Evolutionary conservation across 2,797 vertebrate species (phyloP).

Genomic region (Halcyon smyrnensis): DNA sequence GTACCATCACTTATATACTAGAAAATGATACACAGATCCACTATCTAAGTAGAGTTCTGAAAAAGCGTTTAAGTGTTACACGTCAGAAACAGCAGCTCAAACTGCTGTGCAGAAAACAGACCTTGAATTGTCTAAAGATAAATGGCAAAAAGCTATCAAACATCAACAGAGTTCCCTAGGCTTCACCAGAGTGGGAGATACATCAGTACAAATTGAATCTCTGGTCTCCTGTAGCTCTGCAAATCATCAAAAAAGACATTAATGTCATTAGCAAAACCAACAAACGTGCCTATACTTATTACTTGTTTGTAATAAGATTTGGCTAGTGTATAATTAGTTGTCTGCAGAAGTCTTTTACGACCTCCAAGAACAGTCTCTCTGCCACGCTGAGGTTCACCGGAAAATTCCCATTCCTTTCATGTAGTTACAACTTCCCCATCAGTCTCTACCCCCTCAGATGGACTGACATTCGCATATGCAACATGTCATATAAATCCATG

Average conservation of each 20-base stretch:
- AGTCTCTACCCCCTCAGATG: neutral
- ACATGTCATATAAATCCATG: neutral
- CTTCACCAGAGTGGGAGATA: neutral
- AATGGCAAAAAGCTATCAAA: constrained; percentile 3
- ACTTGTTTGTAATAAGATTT: constrained; percentile 70
- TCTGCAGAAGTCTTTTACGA: constrained; percentile 31
- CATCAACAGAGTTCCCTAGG: neutral
- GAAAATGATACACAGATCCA: neutral
- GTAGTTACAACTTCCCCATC: neutral
- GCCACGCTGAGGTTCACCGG: neutral
- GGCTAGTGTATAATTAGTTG: constrained; percentile 46
- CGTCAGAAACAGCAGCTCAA: neutral
- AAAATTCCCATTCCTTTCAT: neutral
- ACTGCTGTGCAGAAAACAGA: constrained; percentile 18
- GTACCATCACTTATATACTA: neutral
- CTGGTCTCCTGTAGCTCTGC: constrained; percentile 50
- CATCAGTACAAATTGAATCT: constrained; percentile 40
- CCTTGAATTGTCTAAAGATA: constrained; percentile 38
- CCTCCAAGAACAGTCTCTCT: neutral
- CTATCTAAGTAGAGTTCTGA: neutral
- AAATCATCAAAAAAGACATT: constrained; percentile 61
- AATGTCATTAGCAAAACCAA: constrained; percentile 64
- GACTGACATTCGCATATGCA: neutral
- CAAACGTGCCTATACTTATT: constrained; percentile 61
- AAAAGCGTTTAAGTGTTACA: neutral